Conservation (phyloP, 2,888 invertebrate species). For the Crossocerus cetratus region DNA sequence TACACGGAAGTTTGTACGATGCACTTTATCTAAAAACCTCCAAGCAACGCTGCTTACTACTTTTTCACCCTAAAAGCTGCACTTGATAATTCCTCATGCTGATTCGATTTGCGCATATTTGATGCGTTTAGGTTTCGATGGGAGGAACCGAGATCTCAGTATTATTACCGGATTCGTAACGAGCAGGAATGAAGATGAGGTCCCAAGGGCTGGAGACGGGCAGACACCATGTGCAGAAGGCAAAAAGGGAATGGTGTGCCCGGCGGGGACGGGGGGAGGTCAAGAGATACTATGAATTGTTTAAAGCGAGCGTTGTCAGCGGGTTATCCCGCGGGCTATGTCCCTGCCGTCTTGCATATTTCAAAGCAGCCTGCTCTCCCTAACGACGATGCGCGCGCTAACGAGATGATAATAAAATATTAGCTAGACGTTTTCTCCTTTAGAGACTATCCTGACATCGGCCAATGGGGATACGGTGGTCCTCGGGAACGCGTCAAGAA, state of each 20-base stretch:
- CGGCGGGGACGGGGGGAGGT: constrained; percentile 42
- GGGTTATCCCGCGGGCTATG: constrained; percentile 55
- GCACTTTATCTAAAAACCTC: too few species aligned
- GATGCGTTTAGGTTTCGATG: too few species aligned
- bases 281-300: constrained; percentile 68
- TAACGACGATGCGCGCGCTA: constrained; percentile 67
- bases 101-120: too few species aligned
- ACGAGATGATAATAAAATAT: constrained; percentile 72
- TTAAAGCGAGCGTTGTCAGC: constrained; percentile 60
- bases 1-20: too few species aligned
- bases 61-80: too few species aligned
- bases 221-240: not conserved
- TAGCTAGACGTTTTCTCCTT: constrained; percentile 54
- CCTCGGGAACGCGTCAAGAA: too few species aligned
- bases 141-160: too few species aligned
- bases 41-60: too few species aligned
- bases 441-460: constrained; percentile 27
- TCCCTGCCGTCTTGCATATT: constrained; percentile 63
- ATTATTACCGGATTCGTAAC: too few species aligned
- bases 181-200: not conserved
- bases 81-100: too few species aligned
- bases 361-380: constrained; percentile 57
- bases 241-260: not conserved
- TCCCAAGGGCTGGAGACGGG: not conserved
- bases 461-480: too few species aligned